Percentiles rank a stretch among this genome's conserved stretches.
Conservation (phyloP, 2,888 invertebrate species). For the Hemaris fuciformis region DNA sequence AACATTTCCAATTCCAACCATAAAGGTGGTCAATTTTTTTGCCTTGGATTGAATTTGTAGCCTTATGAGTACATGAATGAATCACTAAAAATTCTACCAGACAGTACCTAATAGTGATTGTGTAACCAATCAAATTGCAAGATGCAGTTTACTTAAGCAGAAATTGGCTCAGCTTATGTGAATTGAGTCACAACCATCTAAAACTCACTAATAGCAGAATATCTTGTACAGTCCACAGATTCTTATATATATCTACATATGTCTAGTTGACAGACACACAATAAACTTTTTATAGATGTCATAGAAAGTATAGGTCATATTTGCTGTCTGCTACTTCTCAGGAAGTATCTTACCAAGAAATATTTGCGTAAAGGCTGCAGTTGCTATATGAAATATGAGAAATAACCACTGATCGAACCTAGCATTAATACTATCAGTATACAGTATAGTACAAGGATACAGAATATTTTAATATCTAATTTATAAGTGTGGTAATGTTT, state of each 20-base stretch:
- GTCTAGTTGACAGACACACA: too few relatives aligned
- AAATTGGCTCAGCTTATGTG: background rate
- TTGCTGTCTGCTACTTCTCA: too few relatives aligned
- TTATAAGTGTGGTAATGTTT: background rate
- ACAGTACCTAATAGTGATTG: background rate
- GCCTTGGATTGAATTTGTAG: too few relatives aligned
- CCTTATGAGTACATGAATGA: background rate
- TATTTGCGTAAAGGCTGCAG: too few relatives aligned
- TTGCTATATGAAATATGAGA: too few relatives aligned
- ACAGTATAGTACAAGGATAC: background rate
- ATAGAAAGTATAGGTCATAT: too few relatives aligned
- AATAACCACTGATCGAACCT: background rate
- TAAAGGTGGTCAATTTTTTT: too few relatives aligned
- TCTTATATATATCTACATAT: too few relatives aligned
- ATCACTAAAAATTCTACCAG: background rate
- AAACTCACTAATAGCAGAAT: background rate
- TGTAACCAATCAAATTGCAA: background rate
- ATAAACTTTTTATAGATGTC: too few relatives aligned
- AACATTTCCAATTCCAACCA: too few relatives aligned
- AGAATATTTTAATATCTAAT: background rate
- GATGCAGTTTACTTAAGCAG: background rate
- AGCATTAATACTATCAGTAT: background rate
- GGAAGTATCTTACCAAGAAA: too few relatives aligned
- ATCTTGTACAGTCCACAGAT: too few relatives aligned
- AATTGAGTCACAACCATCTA: background rate